Percentiles rank a stretch among this genome's conserved stretches.
Conservation (phyloP, 2,113 vertebrate species). For the Orcinus orca region DNA sequence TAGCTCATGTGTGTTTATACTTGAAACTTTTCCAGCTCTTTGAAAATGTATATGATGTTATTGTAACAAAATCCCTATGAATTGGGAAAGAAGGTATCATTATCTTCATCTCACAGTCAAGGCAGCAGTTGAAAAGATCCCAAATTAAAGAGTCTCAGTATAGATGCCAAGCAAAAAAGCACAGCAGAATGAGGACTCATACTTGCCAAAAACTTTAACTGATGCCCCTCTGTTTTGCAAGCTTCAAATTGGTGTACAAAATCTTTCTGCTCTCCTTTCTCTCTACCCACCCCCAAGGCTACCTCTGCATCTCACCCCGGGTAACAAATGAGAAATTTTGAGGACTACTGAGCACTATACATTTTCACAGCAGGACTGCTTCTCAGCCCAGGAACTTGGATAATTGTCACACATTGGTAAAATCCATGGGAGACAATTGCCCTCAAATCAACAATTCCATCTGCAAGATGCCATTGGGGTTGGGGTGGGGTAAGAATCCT, state of each 20-base stretch:
- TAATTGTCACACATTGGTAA: slow-evolving; percentile 67
- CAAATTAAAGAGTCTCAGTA: not conserved
- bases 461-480: not conserved
- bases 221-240: not conserved
- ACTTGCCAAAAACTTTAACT: slow-evolving; percentile 32
- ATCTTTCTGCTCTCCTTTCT: slow-evolving; percentile 28
- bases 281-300: slow-evolving; percentile 12
- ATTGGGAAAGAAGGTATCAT: not conserved
- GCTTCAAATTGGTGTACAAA: slow-evolving; percentile 2
- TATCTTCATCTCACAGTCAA: not conserved
- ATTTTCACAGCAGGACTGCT: slow-evolving; percentile 80
- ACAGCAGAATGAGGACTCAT: not conserved
- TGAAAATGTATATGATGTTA: not conserved
- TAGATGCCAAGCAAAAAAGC: not conserved
- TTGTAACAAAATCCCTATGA: not conserved
- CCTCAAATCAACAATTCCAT: slow-evolving; percentile 56
- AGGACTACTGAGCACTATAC: slow-evolving; percentile 74
- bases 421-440: slow-evolving; percentile 66
- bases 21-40: not conserved
- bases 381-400: slow-evolving; percentile 76
- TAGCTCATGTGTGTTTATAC: not conserved
- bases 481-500: not conserved
- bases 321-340: slow-evolving; percentile 80
- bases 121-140: not conserved
- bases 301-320: slow-evolving; percentile 53